phyloP scores from a whole-genome alignment of 2,888 invertebrate genomes.

The Drosophila affinis region DNA sequence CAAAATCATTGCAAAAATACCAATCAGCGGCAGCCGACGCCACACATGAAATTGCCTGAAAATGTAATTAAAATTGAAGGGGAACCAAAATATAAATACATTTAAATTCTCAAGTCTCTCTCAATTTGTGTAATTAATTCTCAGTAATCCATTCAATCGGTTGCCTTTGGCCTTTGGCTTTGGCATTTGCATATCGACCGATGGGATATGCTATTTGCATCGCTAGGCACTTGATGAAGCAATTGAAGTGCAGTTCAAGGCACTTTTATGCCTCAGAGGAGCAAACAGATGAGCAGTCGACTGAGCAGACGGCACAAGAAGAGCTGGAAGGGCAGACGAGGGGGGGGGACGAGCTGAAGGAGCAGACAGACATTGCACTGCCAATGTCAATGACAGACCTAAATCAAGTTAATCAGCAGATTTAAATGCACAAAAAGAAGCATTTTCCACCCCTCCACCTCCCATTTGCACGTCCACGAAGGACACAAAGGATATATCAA shows the following conservation, averaged over 20 bases:
- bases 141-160: neutral
- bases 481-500: slow-evolving; percentile 19
- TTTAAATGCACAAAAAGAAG: slow-evolving; percentile 49
- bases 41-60: neutral
- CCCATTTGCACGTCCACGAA: slow-evolving; percentile 6
- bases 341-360: too few species aligned
- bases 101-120: neutral
- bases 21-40: slow-evolving; percentile 2
- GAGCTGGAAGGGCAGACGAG: neutral
- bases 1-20: slow-evolving; percentile 19
- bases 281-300: neutral
- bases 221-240: slow-evolving; percentile 35
- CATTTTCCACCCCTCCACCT: slow-evolving; percentile 13
- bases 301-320: neutral
- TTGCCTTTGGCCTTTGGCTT: too few species aligned
- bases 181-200: slow-evolving; percentile 20
- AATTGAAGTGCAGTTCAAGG: slow-evolving; percentile 46
- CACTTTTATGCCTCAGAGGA: slow-evolving; percentile 14
- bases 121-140: neutral
- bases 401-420: slow-evolving; percentile 57
- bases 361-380: slow-evolving; percentile 11
- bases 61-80: slow-evolving; percentile 10
- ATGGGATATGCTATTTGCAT: slow-evolving; percentile 27
- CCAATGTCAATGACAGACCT: slow-evolving; percentile 1
- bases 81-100: neutral